Base-by-base conservation (phyloP, 1,140 invertebrate species). In the Apis cerana region DNA sequence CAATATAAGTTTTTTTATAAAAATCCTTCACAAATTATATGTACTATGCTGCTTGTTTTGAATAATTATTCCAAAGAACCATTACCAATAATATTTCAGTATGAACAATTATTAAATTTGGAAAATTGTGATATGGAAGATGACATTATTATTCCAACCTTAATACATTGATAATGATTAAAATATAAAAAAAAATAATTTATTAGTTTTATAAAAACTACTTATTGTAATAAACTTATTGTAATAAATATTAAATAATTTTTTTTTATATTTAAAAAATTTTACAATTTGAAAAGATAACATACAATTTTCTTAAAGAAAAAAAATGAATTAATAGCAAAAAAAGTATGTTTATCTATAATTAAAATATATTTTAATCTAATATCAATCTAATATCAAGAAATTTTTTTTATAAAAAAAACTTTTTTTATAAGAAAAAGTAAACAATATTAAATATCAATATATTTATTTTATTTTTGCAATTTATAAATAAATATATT, bases 1-100 rank as follows among this genome's bases (percentile, higher is more conserved):
- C 78, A 92, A 43, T 87, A 87, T 67, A 89, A 87, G 52, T 93
- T 91, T 75, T 92, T 90, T 80, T 91, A 93, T 80, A 89, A 33
- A 62, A 89, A 52, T 17, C 83, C 92, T 19, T 48, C 71, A 54
- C 89, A 92, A 61, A 89, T 93, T 48, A 77, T 90, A 13, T 85
- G 92, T 27, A 88, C 90, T n/a, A 92, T 92, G 92, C 52, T 89
- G 50, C 88, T 87, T 52, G 91, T 92, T 52, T 71, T 92, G 75
- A 88, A 80, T 58, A 68, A 71, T 56, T 83, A 80, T 74, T 69
- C 27, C 21, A 65, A 80, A 12, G 48, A 83, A 4, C 70, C 54
- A 0, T 5, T 21, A 13, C 13, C 48, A 5, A 12, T 19, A 56
- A 56, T 17, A 2, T 80, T 65, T 19, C 21, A 80, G 3, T 21